Evolutionary conservation across 2,113 vertebrate genomes (phyloP), one percentile per base, ranked within the genome.

Genomic region (Tyrannus savana): DNA sequence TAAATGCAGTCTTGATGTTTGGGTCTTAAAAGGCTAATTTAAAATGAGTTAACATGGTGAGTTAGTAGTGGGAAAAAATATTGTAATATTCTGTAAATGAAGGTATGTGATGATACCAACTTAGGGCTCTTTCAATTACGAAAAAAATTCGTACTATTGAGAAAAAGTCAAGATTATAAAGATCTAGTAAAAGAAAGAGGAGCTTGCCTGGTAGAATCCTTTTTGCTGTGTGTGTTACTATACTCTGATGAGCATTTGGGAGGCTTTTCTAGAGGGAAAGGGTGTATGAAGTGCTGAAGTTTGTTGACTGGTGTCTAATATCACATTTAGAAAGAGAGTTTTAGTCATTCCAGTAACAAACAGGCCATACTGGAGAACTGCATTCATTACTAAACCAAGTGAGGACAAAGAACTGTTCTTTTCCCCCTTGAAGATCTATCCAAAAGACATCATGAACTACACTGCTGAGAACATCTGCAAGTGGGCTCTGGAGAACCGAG

Each of bases 401-500:
- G 27, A 84, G 25, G 6, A 42, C 16, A 68, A 66, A 68, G 42
- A 74, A 42, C 35, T 41, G 0, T 14, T 46, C 68, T 84, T 63
- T 53, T 5, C 4, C 12, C 23, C 39, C n/a, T 75, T 73, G 21
- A 95, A 99, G 99, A 94, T 99, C 66, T 99, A 99, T 84, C 99
- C 99, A 35, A 97, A 96, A 46, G 94, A 98, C 24, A 89, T 97
- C 64, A 96, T 98, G 91, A 99, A 99, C 98, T 99, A 98, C 93
- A 99, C 99, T 3, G 98, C 99, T 7, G 98, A 99, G 89, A 98
- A 98, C 88, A 98, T 99, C 72, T 99, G 98, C 55, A 98, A 97
- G 84, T 99, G 99, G 99, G 99, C 99, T 92, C 98, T 98, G 56
- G 98, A 99, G 79, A 98, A 99, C 91, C 95, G 89, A 8, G 98